These are phyloP conservation scores for Seriola dumerili DNA, from an alignment of 2,113 vertebrate genomes.

Conservation along the genomic window DNA sequence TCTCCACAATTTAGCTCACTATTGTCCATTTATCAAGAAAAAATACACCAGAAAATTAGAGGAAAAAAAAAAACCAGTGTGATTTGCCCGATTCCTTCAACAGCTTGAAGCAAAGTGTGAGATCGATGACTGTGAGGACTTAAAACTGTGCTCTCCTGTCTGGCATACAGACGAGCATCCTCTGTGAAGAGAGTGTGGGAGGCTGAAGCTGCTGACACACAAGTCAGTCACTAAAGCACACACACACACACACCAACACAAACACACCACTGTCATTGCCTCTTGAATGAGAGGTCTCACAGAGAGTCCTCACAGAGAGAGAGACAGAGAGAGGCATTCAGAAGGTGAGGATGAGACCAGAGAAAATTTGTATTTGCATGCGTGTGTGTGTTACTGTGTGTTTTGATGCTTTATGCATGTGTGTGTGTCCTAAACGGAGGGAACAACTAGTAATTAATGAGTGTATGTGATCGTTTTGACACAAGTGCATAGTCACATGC, in stretches of 20 bases:
- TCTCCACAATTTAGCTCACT: conserved; percentile 16
- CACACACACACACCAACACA: conserved; percentile 62
- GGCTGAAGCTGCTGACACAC: conserved; percentile 74
- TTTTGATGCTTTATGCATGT: conserved; percentile 36
- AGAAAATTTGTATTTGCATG: conserved; percentile 58
- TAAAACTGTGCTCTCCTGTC: conserved; percentile 68
- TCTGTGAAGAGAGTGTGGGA: conserved; percentile 76
- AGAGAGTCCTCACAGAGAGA: conserved; percentile 53
- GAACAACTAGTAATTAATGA: conserved; percentile 32
- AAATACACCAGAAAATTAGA: conserved; percentile 3
- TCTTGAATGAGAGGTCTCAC: conserved; percentile 68
- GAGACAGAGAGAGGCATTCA: conserved; percentile 64
- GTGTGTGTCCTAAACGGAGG: conserved; percentile 7
- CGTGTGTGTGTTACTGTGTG: conserved; percentile 33
- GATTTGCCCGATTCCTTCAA: conserved; percentile 5
- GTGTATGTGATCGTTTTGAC: conserved; percentile 19
- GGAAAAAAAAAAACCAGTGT: neutral
- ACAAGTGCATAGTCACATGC: neutral
- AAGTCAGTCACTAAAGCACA: conserved; percentile 71
- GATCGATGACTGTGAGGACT: conserved; percentile 57
- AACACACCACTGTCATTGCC: conserved; percentile 70
- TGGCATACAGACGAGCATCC: conserved; percentile 75
- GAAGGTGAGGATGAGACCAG: conserved; percentile 45
- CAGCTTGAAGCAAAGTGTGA: conserved; percentile 33
- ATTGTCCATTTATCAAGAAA: conserved; percentile 17